phyloP scores from a whole-genome alignment of 2,797 vertebrate species.

The Pseudotriccus pelzelni region DNA sequence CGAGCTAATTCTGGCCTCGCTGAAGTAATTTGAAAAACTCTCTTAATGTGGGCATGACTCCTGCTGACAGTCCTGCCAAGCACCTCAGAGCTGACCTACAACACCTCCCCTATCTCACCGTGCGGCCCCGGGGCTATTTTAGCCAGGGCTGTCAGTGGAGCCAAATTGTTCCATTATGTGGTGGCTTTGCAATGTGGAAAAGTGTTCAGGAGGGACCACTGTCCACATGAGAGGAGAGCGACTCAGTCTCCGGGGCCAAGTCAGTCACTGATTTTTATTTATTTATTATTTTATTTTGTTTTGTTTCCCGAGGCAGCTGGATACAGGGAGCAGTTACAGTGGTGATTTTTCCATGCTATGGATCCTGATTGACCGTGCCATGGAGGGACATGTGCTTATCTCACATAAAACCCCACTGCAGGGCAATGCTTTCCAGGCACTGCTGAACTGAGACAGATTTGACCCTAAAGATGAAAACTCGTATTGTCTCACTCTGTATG shows the following conservation, averaged over 20 bases:
- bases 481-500: not conserved
- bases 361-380: not conserved
- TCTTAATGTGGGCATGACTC: not conserved
- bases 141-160: not conserved
- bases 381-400: not conserved
- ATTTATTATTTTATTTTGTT: not conserved
- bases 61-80: not conserved
- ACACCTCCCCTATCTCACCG: not conserved
- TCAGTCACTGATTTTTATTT: not conserved
- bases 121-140: not conserved
- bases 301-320: not conserved
- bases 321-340: not conserved
- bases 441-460: not conserved
- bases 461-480: not conserved
- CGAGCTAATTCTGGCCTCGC: not conserved
- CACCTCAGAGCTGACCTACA: not conserved
- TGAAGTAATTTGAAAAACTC: constrained; percentile 8
- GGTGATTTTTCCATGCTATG: not conserved
- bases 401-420: not conserved
- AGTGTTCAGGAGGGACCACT: not conserved
- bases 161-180: constrained; percentile 21
- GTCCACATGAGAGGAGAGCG: not conserved
- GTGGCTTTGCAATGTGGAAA: constrained; percentile 2
- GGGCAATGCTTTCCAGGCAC: not conserved
- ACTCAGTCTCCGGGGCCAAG: not conserved